phyloP scores from a whole-genome alignment of 2,113 vertebrate species.

The Elgaria multicarinata region DNA sequence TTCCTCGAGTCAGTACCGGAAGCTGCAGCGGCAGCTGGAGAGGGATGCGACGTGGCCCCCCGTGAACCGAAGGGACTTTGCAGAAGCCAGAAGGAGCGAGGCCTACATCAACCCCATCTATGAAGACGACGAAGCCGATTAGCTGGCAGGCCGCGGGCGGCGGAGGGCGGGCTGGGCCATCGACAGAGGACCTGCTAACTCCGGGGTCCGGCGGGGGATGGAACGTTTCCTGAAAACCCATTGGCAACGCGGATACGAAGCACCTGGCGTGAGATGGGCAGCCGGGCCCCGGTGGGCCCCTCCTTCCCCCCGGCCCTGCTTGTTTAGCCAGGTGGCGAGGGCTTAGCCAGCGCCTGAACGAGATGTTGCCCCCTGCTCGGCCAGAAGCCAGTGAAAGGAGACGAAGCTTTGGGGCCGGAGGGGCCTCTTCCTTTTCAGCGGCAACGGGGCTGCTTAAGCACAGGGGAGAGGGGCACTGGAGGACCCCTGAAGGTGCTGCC shows the following conservation, averaged over 20 bases:
- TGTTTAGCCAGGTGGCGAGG: neutral
- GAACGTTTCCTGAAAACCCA: neutral
- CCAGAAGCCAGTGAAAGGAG: neutral
- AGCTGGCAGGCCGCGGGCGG: accelerated
- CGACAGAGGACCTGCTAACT: neutral
- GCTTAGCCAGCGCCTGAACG: neutral
- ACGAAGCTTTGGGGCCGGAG: no score
- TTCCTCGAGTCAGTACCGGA: conserved; percentile 68
- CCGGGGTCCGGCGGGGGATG: no score
- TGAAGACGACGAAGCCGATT: conserved; percentile 7
- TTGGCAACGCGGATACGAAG: neutral
- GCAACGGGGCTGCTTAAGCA: no score
- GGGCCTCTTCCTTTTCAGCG: no score
- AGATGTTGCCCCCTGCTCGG: neutral
- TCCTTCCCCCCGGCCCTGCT: no score
- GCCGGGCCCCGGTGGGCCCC: neutral
- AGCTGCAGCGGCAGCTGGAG: conserved; percentile 66
- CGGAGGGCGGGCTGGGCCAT: accelerated
- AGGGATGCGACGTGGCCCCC: conserved; percentile 65
- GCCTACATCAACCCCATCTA: conserved; percentile 61
- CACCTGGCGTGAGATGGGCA: no score
- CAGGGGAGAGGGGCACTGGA: accelerated
- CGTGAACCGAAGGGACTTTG: conserved; percentile 49
- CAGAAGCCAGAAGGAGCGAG: conserved; percentile 29
- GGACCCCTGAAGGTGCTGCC: no score